phyloP scores from a whole-genome alignment of 1,140 invertebrate genomes.

The Druon quercuslanigerum region DNA sequence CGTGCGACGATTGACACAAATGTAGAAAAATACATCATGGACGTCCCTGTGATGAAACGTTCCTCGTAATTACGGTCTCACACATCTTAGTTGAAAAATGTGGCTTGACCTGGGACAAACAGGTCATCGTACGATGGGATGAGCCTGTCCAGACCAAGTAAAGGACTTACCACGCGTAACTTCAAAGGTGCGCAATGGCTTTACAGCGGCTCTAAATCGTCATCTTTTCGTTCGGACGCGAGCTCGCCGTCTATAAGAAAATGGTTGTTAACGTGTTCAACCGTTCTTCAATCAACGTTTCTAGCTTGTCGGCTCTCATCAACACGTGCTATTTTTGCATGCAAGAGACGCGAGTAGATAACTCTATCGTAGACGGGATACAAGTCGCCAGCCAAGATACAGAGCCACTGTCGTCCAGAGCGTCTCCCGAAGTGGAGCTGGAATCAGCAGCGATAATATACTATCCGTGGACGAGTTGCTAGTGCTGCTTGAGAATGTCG shows the following conservation, averaged over 20 bases:
- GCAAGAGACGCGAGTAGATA: slow-evolving; percentile 29
- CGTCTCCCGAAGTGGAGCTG: slow-evolving; percentile 71
- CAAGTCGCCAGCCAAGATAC: slow-evolving; percentile 73
- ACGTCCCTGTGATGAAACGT: not conserved
- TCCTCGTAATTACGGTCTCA: not conserved
- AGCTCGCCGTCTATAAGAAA: slow-evolving; percentile 50
- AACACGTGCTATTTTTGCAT: not conserved
- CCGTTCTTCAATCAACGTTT: slow-evolving; percentile 41
- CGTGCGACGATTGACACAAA: not conserved
- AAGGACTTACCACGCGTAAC: not conserved
- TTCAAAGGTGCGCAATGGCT: not conserved
- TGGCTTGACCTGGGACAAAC: not conserved
- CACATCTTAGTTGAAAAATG: too few species aligned
- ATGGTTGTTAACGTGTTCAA: slow-evolving; percentile 46
- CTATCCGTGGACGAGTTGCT: slow-evolving; percentile 63
- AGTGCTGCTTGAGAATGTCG: slow-evolving; percentile 54
- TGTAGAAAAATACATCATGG: slow-evolving; percentile 3
- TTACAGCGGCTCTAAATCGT: not conserved
- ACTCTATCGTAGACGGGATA: slow-evolving; percentile 72
- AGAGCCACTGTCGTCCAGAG: slow-evolving; percentile 73
- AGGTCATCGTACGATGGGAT: not conserved
- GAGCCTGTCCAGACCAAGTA: not conserved
- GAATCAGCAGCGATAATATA: slow-evolving; percentile 68
- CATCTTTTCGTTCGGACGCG: slow-evolving; percentile 46
- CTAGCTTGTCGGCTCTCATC: slow-evolving; percentile 29